Conservation (phyloP, 2,888 invertebrate genomes). For the Cotesia congregata region DNA sequence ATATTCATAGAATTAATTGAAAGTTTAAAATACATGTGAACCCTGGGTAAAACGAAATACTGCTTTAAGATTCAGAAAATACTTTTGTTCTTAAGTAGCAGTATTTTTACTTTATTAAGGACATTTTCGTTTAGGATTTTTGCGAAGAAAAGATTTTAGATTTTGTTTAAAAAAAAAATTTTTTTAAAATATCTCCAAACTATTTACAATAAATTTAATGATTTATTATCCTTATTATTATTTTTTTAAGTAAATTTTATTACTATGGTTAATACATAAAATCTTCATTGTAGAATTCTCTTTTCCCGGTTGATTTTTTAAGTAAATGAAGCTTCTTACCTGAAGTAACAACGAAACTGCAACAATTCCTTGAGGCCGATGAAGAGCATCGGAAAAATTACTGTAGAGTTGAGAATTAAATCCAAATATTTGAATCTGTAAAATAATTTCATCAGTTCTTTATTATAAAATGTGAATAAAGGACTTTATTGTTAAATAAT, state of each 20-base stretch:
- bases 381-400: conserved; percentile 95
- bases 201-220: no score
- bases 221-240: no score
- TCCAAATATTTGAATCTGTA: conserved; percentile 97
- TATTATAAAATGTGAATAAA: conserved; percentile 17
- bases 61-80: background rate
- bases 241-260: background rate
- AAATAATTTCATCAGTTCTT: conserved; percentile 61
- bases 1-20: background rate
- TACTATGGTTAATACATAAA: background rate
- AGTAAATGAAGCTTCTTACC: conserved; percentile 74
- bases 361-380: conserved; percentile 94
- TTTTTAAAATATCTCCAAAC: background rate
- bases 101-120: no score
- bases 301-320: background rate
- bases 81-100: no score
- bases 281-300: background rate
- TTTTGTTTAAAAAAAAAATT: background rate
- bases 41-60: background rate
- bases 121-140: no score
- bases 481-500: conserved; percentile 33
- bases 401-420: conserved; percentile 98
- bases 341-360: conserved; percentile 94
- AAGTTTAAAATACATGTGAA: background rate
- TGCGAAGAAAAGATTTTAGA: no score